Conservation (phyloP, 2,797 vertebrate species). For the Peromyscus attwateri region DNA sequence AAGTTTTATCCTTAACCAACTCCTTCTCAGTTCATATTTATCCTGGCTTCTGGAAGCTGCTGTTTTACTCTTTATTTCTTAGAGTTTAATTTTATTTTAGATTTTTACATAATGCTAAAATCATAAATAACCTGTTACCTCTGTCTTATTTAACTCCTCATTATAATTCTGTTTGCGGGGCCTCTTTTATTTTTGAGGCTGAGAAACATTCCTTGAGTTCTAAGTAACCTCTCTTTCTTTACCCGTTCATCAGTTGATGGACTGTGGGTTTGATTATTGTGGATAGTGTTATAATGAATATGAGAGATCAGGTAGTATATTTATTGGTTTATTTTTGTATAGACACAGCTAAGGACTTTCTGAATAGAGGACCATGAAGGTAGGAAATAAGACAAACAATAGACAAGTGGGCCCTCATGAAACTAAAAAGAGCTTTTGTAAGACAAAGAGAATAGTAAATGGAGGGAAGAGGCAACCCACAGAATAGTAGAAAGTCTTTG, state of each 20-base stretch:
- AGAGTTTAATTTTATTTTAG: not conserved
- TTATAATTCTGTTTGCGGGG: not conserved
- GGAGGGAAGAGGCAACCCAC: not conserved
- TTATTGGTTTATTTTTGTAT: not conserved
- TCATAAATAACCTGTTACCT: not conserved
- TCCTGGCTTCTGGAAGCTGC: fast-evolving
- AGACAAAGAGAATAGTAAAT: not conserved
- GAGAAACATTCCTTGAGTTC: not conserved
- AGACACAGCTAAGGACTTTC: too few species aligned
- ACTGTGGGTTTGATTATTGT: not conserved
- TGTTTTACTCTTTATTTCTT: not conserved
- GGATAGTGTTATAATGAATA: not conserved
- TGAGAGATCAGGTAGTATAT: not conserved
- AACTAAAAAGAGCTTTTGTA: not conserved
- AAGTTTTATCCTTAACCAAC: not conserved
- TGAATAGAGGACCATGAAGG: not conserved
- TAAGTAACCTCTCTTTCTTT: not conserved
- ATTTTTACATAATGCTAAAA: not conserved
- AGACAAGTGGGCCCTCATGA: not conserved
- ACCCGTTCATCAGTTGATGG: not conserved
- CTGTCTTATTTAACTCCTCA: not conserved
- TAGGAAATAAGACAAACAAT: not conserved
- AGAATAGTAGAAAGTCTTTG: not conserved
- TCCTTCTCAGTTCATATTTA: not conserved
- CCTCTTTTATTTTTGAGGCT: not conserved